A percentile compares a stretch with the other conserved stretches of the same genome.
Conservation (phyloP, 2,113 vertebrate species). For the Muntiacus reevesi region DNA sequence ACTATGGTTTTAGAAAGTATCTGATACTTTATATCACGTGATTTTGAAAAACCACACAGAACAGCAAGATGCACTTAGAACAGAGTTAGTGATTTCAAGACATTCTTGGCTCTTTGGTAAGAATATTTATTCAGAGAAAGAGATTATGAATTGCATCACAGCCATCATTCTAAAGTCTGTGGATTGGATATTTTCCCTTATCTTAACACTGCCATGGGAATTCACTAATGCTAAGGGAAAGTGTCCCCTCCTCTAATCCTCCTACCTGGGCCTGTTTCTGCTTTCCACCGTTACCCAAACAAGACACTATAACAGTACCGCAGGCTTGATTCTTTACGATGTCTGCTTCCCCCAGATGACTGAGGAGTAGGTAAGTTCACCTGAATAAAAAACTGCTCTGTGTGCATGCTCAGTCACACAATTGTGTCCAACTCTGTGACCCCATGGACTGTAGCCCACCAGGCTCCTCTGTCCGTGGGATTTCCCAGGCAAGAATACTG, state of each 20-base stretch:
- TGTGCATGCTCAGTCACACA: neutral
- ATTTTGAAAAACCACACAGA: neutral
- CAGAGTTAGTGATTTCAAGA: neutral
- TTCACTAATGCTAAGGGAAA: neutral
- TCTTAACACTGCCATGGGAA: neutral
- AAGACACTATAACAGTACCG: neutral
- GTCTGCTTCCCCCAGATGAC: neutral
- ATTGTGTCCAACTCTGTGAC: neutral
- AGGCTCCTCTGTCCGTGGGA: neutral
- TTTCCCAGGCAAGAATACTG: neutral
- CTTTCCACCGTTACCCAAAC: neutral
- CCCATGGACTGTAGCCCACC: fast-evolving
- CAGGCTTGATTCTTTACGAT: neutral
- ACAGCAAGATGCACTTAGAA: neutral
- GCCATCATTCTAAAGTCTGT: neutral
- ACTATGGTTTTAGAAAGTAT: neutral
- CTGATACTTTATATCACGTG: neutral
- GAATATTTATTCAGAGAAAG: neutral
- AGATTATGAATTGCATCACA: neutral
- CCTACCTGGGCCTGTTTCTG: neutral
- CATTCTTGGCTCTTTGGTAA: neutral
- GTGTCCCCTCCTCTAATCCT: neutral
- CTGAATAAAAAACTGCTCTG: neutral
- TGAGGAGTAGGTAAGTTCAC: neutral
- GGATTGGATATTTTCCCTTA: neutral